Conservation (phyloP, 2,113 vertebrate genomes). For the Benthochromis sp. region DNA sequence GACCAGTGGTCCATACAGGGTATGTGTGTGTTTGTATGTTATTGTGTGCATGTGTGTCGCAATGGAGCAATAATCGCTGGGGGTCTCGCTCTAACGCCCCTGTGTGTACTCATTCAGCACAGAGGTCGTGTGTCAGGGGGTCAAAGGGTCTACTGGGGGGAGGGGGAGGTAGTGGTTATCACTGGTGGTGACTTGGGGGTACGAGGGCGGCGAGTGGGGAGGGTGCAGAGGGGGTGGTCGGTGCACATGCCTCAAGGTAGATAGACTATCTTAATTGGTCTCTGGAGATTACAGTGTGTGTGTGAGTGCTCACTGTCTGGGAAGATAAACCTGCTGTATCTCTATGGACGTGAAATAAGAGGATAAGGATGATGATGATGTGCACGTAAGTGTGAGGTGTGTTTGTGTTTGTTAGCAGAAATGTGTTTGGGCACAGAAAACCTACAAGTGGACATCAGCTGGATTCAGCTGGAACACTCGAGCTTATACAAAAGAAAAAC, state of each 20-base stretch:
- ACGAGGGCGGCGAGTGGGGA: neutral
- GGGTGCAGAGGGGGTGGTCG: neutral
- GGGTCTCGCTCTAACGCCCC: conserved; percentile 64
- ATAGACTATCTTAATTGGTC: conserved; percentile 72
- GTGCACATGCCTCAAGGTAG: conserved; percentile 54
- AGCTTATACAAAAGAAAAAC: neutral
- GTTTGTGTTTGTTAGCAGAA: neutral
- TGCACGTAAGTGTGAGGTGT: neutral
- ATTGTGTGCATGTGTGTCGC: neutral
- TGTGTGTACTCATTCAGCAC: conserved; percentile 75
- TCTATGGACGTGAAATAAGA: neutral
- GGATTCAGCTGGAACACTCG: neutral
- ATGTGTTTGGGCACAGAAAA: neutral
- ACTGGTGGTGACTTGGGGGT: neutral
- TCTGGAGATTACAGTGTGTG: conserved; percentile 40
- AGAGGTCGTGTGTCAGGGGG: conserved; percentile 76
- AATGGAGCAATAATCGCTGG: conserved; percentile 22
- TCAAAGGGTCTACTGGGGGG: conserved; percentile 55
- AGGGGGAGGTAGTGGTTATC: neutral
- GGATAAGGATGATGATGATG: neutral
- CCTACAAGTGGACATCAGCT: neutral
- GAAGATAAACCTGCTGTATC: neutral
- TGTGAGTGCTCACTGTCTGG: neutral
- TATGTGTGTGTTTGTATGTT: conserved; percentile 5
- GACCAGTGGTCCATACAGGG: conserved; percentile 28